Evolutionary conservation across 2,113 vertebrate genomes (phyloP).

Genomic region (Sciurus niger): DNA sequence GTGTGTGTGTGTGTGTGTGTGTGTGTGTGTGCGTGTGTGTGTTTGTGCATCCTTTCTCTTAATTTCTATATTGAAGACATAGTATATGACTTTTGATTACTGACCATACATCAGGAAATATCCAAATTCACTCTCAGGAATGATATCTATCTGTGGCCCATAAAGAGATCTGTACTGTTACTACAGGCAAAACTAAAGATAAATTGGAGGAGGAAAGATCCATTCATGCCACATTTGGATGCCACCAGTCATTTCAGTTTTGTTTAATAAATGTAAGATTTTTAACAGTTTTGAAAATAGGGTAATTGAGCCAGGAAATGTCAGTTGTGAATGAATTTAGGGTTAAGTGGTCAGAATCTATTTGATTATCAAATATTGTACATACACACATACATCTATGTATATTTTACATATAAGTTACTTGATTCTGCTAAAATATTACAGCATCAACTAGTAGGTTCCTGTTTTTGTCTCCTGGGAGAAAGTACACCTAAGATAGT

Average conservation of each 20-base stretch:
- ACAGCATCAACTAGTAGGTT: conserved; percentile 18
- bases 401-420: neutral
- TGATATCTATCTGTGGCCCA: neutral
- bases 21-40: too few relatives aligned
- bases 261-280: neutral
- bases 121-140: neutral
- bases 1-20: too few relatives aligned
- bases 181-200: neutral
- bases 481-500: conserved; percentile 1
- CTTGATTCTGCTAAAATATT: conserved; percentile 27
- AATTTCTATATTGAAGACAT: neutral
- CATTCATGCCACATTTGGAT: neutral
- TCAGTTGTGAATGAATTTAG: neutral
- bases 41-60: neutral
- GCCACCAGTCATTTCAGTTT: conserved; percentile 8
- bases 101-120: neutral
- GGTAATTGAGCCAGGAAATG: neutral
- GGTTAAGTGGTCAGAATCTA: neutral
- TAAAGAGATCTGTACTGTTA: neutral
- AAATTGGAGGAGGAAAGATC: neutral
- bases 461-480: neutral
- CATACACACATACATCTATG: neutral
- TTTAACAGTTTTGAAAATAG: conserved; percentile 19
- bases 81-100: neutral
- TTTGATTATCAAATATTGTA: neutral